Evolutionary conservation across 2,888 invertebrate genomes (phyloP).

Genomic region (Patella depressa): DNA sequence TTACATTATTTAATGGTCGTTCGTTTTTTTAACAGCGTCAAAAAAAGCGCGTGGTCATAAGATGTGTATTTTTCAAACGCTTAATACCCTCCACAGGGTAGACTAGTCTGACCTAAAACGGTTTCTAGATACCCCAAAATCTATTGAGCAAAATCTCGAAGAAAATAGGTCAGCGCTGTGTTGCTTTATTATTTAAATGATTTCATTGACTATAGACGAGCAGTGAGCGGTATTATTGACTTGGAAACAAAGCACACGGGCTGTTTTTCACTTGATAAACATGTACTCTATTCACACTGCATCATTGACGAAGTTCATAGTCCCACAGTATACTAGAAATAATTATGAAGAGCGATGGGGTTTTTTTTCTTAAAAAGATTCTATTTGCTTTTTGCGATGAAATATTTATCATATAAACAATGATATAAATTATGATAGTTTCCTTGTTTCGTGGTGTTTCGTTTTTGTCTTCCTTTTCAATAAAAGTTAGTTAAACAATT

Average conservation of each 20-base stretch:
- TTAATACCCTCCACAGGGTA: constrained; percentile 22
- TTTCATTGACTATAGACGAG: constrained; percentile 25
- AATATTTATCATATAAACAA: too few relatives aligned
- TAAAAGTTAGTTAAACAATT: too few relatives aligned
- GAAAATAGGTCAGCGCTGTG: constrained; percentile 63
- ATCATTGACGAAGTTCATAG: neutral
- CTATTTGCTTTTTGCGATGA: too few relatives aligned
- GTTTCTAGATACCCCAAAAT: constrained; percentile 63
- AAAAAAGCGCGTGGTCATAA: constrained; percentile 5
- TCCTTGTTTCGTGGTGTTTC: too few relatives aligned
- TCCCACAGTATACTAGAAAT: too few relatives aligned
- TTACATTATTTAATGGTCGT: too few relatives aligned
- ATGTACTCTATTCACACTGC: constrained; percentile 15
- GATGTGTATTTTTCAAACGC: neutral
- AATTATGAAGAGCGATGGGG: too few relatives aligned
- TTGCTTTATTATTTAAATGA: constrained; percentile 54
- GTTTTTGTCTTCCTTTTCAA: too few relatives aligned
- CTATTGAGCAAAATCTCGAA: constrained; percentile 63
- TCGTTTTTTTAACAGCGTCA: neutral
- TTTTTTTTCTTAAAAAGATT: too few relatives aligned
- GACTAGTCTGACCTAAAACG: constrained; percentile 38
- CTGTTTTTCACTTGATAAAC: constrained; percentile 25
- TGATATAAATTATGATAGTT: too few relatives aligned
- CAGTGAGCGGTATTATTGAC: constrained; percentile 20
- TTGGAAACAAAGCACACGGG: constrained; percentile 24